Evolutionary conservation across 2,888 invertebrate species (phyloP), one percentile per base, ranked within the genome.

Genomic region (Entomobrya multifasciata): DNA sequence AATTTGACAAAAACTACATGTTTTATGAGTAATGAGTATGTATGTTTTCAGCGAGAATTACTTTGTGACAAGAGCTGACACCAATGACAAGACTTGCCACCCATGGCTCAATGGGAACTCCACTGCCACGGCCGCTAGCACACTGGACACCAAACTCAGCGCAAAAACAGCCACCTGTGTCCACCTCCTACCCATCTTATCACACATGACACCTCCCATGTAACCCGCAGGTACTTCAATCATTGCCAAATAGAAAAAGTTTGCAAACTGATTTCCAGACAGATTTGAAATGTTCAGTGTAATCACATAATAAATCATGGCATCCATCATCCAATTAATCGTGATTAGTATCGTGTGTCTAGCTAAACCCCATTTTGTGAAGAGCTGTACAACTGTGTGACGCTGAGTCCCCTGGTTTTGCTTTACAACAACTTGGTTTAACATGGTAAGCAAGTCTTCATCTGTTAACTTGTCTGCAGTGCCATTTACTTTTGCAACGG

Each of bases 101-200:
- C 60, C 55, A 0, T 57, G 17, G 8, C 20, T 17, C 44, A 11
- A 17, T 6, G 89, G 86, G 22, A 82, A 52, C 15, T 44, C 49
- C 0, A 88, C 88, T 0, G 89, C 89, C 6, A 88, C 17, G 1
- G 88, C 89, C 5, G 88, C 89, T 6, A 85, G 41, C 13, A 89
- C 11, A 44, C 88, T 87, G 0, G 89, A 79, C 20, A 87, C 55
- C 0, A 72, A 62, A 22, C 87, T 87, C 25, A 89, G 10, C 5
- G 86, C 22, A 89, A 94, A 94, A 30, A 89, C 88, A 1, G 65
- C 80, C 2, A 67, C 83, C 57, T 90, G 90, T 0, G 88, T 93
- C 91, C 93, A 93, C 81, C 94, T 92, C 27, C 94, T 92, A 3
- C 94, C 95, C 60, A 93, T 92, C 78, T 91, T 93, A 90, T 94